Percentiles rank a stretch among this genome's conserved stretches.
phyloP scores from a whole-genome alignment of 1,140 invertebrate genomes.

The Oncopeltus fasciatus region DNA sequence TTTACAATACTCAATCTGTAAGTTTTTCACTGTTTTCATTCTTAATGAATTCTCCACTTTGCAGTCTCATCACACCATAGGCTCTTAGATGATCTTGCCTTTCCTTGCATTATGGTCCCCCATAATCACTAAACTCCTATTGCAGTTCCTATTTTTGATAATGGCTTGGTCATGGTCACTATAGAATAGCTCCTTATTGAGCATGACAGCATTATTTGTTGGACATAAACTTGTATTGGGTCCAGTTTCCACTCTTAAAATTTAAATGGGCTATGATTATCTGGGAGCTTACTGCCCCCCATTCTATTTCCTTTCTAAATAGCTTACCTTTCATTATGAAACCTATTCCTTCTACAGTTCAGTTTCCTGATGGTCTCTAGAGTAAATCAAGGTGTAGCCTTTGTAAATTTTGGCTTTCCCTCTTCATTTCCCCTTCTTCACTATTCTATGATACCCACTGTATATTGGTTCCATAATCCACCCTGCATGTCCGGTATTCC shows the following conservation, averaged over 20 bases:
- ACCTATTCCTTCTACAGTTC: neutral
- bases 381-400: neutral
- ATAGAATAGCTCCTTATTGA: neutral
- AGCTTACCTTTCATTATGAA: neutral
- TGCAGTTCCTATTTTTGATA: neutral
- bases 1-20: neutral
- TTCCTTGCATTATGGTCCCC: neutral
- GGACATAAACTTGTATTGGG: neutral
- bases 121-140: neutral
- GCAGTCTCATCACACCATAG: neutral
- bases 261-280: neutral
- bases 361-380: neutral
- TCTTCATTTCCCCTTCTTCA: neutral
- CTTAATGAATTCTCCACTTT: neutral
- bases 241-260: neutral
- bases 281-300: neutral
- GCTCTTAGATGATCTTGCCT: neutral
- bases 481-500: too few species aligned
- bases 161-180: neutral
- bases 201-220: neutral
- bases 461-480: too few species aligned
- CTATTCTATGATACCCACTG: too few species aligned
- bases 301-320: neutral
- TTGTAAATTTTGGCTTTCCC: neutral
- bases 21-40: neutral